Conservation (phyloP, 2,797 vertebrate genomes). For the Schizopygopsis malacanthus region DNA sequence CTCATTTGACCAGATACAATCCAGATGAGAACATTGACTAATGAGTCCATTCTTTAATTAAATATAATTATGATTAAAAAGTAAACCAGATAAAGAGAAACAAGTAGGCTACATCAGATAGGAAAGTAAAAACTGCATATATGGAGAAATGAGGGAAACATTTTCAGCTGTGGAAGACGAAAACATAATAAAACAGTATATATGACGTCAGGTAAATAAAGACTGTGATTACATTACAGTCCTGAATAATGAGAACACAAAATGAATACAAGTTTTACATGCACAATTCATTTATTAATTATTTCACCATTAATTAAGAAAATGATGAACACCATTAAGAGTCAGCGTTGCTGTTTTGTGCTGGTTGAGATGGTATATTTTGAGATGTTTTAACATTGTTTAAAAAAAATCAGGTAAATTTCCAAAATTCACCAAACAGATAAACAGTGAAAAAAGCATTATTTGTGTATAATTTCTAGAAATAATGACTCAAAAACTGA, state of each 20-base stretch:
- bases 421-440: not conserved
- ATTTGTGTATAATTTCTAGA: not conserved
- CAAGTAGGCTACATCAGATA: not conserved
- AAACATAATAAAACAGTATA: not conserved
- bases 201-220: not conserved
- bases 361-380: not conserved
- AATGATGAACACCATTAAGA: not conserved
- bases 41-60: not conserved
- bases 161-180: not conserved
- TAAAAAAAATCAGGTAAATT: not conserved
- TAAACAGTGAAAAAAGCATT: not conserved
- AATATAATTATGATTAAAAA: conserved; percentile 1
- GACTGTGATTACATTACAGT: not conserved
- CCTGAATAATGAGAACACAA: not conserved
- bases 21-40: conserved; percentile 1
- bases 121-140: not conserved
- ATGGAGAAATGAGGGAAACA: not conserved
- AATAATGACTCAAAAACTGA: not conserved
- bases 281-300: not conserved
- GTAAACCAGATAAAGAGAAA: not conserved
- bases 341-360: not conserved
- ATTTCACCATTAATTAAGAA: not conserved
- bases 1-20: not conserved
- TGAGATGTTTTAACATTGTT: not conserved
- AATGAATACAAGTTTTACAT: not conserved